These are phyloP conservation scores for Pterostichus madidus DNA, from an alignment of 2,888 invertebrate species.

Conservation along the genomic window DNA sequence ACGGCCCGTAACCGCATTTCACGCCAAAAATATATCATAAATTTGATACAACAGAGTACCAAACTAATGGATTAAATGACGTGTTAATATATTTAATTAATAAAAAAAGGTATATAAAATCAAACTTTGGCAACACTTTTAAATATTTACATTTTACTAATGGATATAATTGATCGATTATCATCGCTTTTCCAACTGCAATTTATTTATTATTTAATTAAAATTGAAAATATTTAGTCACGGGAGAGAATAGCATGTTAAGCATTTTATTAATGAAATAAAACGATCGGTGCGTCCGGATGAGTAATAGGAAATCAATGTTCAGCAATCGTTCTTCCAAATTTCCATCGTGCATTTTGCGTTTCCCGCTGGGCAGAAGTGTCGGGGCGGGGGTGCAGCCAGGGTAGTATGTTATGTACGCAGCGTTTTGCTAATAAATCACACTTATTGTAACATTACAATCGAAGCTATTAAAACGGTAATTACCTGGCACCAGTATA, in stretches of 20 bases:
- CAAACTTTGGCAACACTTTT: neutral
- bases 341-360: neutral
- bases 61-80: too few species aligned
- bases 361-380: too few species aligned
- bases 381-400: neutral
- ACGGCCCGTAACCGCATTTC: too few species aligned
- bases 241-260: neutral
- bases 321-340: constrained; percentile 12
- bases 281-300: neutral
- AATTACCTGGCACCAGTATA: constrained; percentile 58
- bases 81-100: too few species aligned
- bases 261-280: constrained; percentile 14
- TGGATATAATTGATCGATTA: neutral
- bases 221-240: neutral
- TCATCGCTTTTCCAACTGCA: neutral
- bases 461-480: constrained; percentile 63
- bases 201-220: constrained; percentile 12
- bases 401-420: constrained; percentile 42
- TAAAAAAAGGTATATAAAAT: too few species aligned
- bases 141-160: neutral
- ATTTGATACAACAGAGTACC: too few species aligned
- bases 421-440: constrained; percentile 62
- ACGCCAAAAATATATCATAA: too few species aligned
- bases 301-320: constrained; percentile 53
- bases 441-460: constrained; percentile 64